Evolutionary conservation across 2,888 invertebrate genomes (phyloP).

Genomic region (Caenorhabditis sp.): DNA sequence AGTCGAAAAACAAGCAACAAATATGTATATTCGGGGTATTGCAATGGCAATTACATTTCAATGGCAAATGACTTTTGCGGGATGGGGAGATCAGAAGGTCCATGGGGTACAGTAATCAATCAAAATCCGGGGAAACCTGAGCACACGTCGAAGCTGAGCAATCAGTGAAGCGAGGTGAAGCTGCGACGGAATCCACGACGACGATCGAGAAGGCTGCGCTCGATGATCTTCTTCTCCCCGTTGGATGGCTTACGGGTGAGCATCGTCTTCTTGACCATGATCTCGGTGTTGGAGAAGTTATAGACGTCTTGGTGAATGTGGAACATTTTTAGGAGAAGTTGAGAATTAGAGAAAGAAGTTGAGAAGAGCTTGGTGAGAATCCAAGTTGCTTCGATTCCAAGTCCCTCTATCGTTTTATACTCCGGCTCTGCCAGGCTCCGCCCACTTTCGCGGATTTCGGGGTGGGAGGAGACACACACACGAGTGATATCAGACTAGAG

Average conservation of each 20-base stretch:
- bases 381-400: no score
- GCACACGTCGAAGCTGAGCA: neutral
- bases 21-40: neutral
- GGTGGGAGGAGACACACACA: slow-evolving; percentile 34
- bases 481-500: slow-evolving; percentile 57
- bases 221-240: slow-evolving; percentile 55
- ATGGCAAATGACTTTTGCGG: neutral
- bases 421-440: slow-evolving; percentile 30
- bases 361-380: neutral
- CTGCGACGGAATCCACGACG: slow-evolving; percentile 53
- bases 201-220: slow-evolving; percentile 47
- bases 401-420: neutral
- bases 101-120: no score
- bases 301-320: slow-evolving; percentile 64
- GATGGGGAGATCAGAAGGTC: no score
- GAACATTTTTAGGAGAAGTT: slow-evolving; percentile 46
- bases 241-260: slow-evolving; percentile 50
- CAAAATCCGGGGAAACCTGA: neutral
- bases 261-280: slow-evolving; percentile 51
- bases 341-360: neutral
- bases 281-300: slow-evolving; percentile 40
- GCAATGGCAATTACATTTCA: neutral
- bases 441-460: slow-evolving; percentile 15
- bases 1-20: neutral
- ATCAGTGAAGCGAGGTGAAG: slow-evolving; percentile 54